Evolutionary conservation across 2,888 invertebrate species (phyloP).

Genomic region (Aspidiotus rigidus): DNA sequence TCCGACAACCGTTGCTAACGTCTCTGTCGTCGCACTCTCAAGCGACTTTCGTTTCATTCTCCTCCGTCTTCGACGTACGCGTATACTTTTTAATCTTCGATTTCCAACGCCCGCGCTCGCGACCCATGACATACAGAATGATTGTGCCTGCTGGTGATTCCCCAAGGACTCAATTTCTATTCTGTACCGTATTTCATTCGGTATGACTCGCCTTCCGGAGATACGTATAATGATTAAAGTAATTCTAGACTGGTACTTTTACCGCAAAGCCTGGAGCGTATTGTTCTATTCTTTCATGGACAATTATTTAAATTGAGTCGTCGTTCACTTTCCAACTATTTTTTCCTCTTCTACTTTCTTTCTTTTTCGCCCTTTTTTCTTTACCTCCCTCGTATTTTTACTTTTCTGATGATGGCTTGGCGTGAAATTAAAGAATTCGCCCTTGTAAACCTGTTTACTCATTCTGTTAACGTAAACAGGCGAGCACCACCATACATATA

Average conservation of each 20-base stretch:
- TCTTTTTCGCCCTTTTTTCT: background rate
- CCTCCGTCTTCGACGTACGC: slow-evolving; percentile 4
- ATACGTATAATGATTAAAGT: slow-evolving; percentile 29
- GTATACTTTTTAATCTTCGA: slow-evolving; percentile 22
- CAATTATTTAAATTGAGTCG: too few species aligned
- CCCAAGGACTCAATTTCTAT: slow-evolving; percentile 28
- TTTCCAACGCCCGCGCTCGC: background rate
- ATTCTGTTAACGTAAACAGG: too few species aligned
- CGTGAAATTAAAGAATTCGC: too few species aligned
- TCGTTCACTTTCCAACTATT: too few species aligned
- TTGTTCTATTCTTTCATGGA: too few species aligned
- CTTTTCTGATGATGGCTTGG: too few species aligned
- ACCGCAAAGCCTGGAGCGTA: background rate
- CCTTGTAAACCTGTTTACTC: too few species aligned
- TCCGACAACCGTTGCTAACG: too few species aligned
- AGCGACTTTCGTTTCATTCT: background rate
- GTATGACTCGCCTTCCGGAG: slow-evolving; percentile 23
- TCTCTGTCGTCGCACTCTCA: background rate
- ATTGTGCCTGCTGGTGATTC: slow-evolving; percentile 13
- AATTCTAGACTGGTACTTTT: slow-evolving; percentile 28
- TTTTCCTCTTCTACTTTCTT: background rate
- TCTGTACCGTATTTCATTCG: slow-evolving; percentile 7
- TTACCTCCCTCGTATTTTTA: too few species aligned
- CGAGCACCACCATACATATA: too few species aligned
- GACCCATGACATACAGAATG: slow-evolving; percentile 10